These are phyloP conservation scores for Oedothorax gibbosus DNA, from an alignment of 1,140 invertebrate genomes.

Conservation along the genomic window DNA sequence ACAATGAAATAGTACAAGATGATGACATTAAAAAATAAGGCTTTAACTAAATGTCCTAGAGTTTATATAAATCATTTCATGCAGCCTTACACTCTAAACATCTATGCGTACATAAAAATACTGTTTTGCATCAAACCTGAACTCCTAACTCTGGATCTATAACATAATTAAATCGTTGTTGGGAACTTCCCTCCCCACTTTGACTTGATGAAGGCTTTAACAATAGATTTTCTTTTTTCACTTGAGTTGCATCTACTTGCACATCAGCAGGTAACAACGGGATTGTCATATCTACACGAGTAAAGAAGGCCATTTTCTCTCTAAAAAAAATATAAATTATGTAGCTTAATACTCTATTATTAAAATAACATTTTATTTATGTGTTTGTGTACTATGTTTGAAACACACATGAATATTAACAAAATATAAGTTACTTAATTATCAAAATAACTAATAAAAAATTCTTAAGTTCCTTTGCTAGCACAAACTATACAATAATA, in stretches of 20 bases:
- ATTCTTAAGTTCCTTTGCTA: background rate
- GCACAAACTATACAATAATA: background rate
- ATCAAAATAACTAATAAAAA: background rate
- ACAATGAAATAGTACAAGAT: conserved; percentile 25
- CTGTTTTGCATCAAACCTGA: conserved; percentile 58
- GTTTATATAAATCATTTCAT: conserved; percentile 45
- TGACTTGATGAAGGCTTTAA: conserved; percentile 23
- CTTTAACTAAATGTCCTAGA: conserved; percentile 25
- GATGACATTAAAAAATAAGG: conserved; percentile 49
- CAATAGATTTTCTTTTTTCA: conserved; percentile 6
- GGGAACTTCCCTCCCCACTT: background rate
- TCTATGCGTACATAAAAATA: conserved; percentile 35
- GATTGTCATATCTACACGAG: conserved; percentile 69
- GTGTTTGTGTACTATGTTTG: background rate
- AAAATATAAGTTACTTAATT: background rate
- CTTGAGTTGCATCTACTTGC: conserved; percentile 8
- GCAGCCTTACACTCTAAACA: conserved; percentile 18
- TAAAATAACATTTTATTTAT: background rate
- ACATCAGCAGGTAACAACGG: conserved; percentile 57
- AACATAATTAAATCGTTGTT: conserved; percentile 61
- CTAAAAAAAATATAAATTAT: conserved; percentile 70
- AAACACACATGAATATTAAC: background rate
- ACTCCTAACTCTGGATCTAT: conserved; percentile 63
- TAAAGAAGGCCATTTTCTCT: conserved; percentile 97
- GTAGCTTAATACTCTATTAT: background rate